phyloP scores from a whole-genome alignment of 2,888 invertebrate species.

The Mechanitis mazaeus region DNA sequence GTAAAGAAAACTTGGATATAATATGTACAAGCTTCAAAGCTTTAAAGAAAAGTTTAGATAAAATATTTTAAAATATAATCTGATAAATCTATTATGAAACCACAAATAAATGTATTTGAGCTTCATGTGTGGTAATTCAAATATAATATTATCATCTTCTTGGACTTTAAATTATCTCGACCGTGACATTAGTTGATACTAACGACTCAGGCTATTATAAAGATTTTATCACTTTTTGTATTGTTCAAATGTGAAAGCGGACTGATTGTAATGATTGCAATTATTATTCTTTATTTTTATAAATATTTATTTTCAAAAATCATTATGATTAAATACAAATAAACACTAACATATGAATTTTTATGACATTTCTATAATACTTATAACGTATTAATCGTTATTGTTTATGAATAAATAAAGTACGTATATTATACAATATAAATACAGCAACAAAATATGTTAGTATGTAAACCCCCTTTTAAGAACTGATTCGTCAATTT shows the following conservation, averaged over 20 bases:
- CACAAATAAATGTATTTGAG: conserved; percentile 8
- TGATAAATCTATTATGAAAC: conserved; percentile 3
- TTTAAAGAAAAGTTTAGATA: too few species aligned
- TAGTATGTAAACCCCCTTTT: too few species aligned
- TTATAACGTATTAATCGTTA: neutral
- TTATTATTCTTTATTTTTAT: conserved; percentile 3
- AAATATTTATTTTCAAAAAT: conserved; percentile 9
- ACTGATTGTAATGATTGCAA: conserved; percentile 33
- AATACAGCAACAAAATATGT: too few species aligned
- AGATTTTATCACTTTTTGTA: conserved; percentile 66
- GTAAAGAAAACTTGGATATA: too few species aligned
- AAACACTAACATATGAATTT: neutral
- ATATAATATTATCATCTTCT: conserved; percentile 30
- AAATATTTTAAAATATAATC: too few species aligned
- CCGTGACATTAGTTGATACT: conserved; percentile 63
- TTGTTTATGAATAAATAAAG: too few species aligned
- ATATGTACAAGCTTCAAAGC: too few species aligned
- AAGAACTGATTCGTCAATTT: neutral
- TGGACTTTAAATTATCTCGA: conserved; percentile 47
- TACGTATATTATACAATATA: too few species aligned
- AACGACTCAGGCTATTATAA: conserved; percentile 71
- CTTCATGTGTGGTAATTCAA: conserved; percentile 23
- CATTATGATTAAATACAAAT: neutral
- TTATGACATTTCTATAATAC: neutral
- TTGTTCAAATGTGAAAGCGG: conserved; percentile 61